phyloP scores from a whole-genome alignment of 1,140 invertebrate species.

The Diploscapter pachys region DNA sequence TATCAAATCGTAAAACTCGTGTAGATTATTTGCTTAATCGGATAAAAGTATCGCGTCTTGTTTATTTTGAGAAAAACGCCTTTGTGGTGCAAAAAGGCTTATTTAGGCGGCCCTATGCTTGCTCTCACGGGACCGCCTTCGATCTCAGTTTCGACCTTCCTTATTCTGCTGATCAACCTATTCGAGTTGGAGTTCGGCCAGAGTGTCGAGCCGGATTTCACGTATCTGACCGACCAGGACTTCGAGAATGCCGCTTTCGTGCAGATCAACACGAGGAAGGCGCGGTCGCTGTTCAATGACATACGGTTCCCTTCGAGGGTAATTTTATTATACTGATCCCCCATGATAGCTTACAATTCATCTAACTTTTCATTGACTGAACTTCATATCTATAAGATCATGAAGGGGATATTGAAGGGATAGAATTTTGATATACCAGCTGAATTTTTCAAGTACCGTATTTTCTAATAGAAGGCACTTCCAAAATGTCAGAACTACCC shows the following conservation, averaged over 20 bases:
- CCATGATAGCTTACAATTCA: slow-evolving; percentile 13
- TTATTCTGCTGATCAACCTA: no score
- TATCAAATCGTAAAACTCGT: no score
- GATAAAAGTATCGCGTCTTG: no score
- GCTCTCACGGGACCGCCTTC: no score
- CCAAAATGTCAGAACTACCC: background rate
- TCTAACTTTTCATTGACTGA: slow-evolving; percentile 13
- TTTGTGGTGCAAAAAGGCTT: no score
- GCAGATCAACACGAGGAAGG: slow-evolving; percentile 5
- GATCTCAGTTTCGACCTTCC: no score
- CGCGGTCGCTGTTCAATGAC: slow-evolving; percentile 30
- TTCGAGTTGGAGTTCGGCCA: no score
- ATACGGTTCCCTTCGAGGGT: slow-evolving; percentile 32
- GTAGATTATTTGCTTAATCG: no score
- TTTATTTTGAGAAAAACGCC: no score
- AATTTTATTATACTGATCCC: background rate
- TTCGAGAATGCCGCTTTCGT: slow-evolving; percentile 22
- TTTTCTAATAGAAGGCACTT: no score
- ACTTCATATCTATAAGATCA: slow-evolving; percentile 7
- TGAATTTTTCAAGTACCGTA: background rate
- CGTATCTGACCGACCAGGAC: slow-evolving; percentile 23
- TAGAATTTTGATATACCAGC: slow-evolving; percentile 1
- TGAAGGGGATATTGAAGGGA: background rate
- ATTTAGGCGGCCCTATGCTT: no score
- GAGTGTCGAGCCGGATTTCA: slow-evolving; percentile 2